Conservation (phyloP, 1,140 invertebrate genomes). For the Zophobas atratus region DNA sequence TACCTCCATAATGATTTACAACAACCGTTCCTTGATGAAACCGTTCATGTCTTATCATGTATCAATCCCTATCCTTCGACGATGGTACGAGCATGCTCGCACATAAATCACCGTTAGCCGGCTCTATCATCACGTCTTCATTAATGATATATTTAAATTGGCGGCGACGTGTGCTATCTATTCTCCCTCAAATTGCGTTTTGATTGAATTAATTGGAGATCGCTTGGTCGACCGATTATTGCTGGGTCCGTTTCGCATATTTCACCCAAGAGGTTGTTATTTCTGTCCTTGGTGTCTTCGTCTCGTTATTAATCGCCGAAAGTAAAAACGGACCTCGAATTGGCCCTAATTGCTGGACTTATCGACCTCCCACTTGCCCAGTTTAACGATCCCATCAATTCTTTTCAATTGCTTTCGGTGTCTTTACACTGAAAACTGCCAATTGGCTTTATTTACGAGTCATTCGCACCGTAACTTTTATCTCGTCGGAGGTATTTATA, state of each 20-base stretch:
- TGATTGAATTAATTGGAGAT: conserved; percentile 19
- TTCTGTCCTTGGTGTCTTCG: neutral
- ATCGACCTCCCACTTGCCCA: conserved; percentile 21
- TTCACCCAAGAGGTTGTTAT: neutral
- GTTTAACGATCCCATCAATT: conserved; percentile 32
- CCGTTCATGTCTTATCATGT: conserved; percentile 21
- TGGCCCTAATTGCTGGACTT: conserved; percentile 6
- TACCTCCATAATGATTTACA: too few species aligned
- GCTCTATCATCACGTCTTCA: conserved; percentile 30
- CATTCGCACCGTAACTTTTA: conserved; percentile 31
- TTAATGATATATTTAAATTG: conserved; percentile 32
- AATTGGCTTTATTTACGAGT: conserved; percentile 31
- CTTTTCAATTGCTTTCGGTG: conserved; percentile 32
- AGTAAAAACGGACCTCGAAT: neutral
- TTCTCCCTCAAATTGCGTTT: conserved; percentile 23
- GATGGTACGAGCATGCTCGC: conserved; percentile 8
- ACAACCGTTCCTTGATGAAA: neutral
- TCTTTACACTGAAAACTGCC: conserved; percentile 27
- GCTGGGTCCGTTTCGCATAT: neutral
- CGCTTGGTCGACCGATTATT: neutral
- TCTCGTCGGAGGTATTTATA: conserved; percentile 3
- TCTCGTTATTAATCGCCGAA: neutral
- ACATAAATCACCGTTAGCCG: conserved; percentile 27
- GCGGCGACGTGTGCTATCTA: neutral
- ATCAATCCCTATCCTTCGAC: neutral